A percentile compares a stretch with the other conserved stretches of the same genome.
Conservation (phyloP, 2,888 invertebrate species). For the Gymnosoma rotundatum region DNA sequence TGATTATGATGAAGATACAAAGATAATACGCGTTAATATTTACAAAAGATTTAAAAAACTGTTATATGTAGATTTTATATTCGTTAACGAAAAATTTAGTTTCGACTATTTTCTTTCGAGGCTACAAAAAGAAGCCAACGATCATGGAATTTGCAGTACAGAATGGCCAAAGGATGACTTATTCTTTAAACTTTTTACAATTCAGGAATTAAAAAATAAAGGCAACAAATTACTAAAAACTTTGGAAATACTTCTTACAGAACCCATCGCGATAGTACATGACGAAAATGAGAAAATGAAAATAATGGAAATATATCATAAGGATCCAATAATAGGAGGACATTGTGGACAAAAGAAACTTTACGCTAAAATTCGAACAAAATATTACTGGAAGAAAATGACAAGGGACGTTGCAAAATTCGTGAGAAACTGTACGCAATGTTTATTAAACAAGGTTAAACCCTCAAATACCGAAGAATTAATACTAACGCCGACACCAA, state of each 20-base stretch:
- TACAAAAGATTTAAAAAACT: constrained; percentile 4
- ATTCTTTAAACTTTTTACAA: too few relatives aligned
- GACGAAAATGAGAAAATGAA: neutral
- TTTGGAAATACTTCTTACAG: neutral
- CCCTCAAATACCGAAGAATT: neutral
- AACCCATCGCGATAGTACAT: neutral
- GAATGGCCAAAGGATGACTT: constrained; percentile 3
- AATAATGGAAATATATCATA: constrained; percentile 5
- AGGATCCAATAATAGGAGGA: neutral
- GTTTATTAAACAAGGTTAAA: neutral
- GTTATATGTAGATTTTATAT: neutral
- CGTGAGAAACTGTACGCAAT: too few relatives aligned
- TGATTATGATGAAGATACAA: neutral
- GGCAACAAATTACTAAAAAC: neutral
- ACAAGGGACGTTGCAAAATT: neutral
- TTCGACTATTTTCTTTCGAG: neutral
- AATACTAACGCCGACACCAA: neutral
- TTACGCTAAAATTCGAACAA: constrained; percentile 14
- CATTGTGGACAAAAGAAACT: constrained; percentile 9
- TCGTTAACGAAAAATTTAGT: neutral
- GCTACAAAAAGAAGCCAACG: neutral
- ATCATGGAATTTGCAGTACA: neutral
- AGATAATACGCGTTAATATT: neutral
- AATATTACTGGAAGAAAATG: constrained; percentile 3
- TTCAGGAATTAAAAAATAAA: too few relatives aligned